Base-by-base conservation (phyloP, 2,888 invertebrate genomes). In the Trichacis sp. region DNA sequence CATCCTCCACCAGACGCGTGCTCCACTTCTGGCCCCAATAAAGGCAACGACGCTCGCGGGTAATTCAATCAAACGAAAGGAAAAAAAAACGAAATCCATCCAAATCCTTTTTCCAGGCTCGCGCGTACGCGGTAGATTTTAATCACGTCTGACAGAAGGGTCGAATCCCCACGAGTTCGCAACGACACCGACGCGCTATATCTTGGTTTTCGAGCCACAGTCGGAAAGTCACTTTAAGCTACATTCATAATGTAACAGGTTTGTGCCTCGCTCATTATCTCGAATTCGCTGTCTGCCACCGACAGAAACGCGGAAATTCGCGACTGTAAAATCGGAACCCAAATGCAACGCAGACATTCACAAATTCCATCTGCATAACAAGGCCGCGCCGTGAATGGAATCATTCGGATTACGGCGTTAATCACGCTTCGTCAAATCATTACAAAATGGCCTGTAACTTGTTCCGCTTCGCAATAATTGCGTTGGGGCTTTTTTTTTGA, bases 321-420 rank as follows among this genome's bases (percentile, higher is more conserved):
- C 60, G 62, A 70, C 43, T 42, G 56, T 64, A 66, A 69, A 68
- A 60, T 67, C 70, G 66, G 69, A 70, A 60, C 64, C 55, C 59
- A 64, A 68, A 58, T 66, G 69, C 68, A 58, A 59, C 70, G 68
- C 71, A 73, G 69, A 73, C 72, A 69, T 73, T 52, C 52, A 71
- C 67, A 79, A 81, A 79, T 78, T 76, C 71, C 71, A 80, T 81
- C 75, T 78, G 74, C 80, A 81, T 81, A 79, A 80, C 80, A 76
- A 79, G 77, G 67, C 77, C 70, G 56, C 64, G 66, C 73, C 74
- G 76, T 79, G 81, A 81, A 81, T 80, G 76, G 76, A 78, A 72
- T 80, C 77, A 78, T 78, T 80, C 77, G 71, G 68, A 77, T 78
- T 81, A 79, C 69, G 72, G 67, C 74, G 77, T 80, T 79, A 80